Evolutionary conservation across 2,113 vertebrate species (phyloP), one percentile per base, ranked within the genome.

Genomic region (Glaucomys volans): DNA sequence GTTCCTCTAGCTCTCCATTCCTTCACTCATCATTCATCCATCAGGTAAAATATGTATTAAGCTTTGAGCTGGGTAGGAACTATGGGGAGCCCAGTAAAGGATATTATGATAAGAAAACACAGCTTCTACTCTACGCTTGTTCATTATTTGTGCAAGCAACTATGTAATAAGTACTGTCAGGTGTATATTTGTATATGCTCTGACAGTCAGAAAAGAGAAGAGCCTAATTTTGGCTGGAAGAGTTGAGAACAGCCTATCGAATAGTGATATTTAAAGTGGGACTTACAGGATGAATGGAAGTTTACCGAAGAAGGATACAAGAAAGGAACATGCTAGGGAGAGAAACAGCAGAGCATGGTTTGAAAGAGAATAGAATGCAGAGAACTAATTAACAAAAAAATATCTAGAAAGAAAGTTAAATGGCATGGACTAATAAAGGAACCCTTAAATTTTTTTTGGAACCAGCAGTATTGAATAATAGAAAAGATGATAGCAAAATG

Each of bases 401-500:
- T 12, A 50, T 35, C 18, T 35, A 50, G n/a, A 10, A 3, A 71
- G 16, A 91, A 82, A 82, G 14, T 4, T 16, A 71, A 93, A 75
- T 28, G 30, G 35, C 4, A 40, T 12, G 2, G 54, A 85, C 32
- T 85, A 80, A 72, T 35, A n/a, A 64, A 96, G 50, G 42, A 44
- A 3, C n/a, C 42, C 26, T 42, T 83, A 37, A 20, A n/a, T 18
- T 17, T 16, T 81, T 35, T 72, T 50, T 75, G 18, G 26, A 94
- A 54, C 9, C 35, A 76, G 37, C 8, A 11, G 22, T 22, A 72
- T 16, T 35, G 20, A 66, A 37, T 75, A 80, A 80, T 42, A n/a
- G 92, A 88, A 93, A 84, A 82, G 14, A 86, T 75, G 32, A 44
- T 24, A 93, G 37, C 42, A 85, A 93, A 69, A 37, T 64, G 14